Percentiles rank a stretch among this genome's conserved stretches.
phyloP scores from a whole-genome alignment of 2,888 invertebrate genomes.

The Prenolepis imparis region DNA sequence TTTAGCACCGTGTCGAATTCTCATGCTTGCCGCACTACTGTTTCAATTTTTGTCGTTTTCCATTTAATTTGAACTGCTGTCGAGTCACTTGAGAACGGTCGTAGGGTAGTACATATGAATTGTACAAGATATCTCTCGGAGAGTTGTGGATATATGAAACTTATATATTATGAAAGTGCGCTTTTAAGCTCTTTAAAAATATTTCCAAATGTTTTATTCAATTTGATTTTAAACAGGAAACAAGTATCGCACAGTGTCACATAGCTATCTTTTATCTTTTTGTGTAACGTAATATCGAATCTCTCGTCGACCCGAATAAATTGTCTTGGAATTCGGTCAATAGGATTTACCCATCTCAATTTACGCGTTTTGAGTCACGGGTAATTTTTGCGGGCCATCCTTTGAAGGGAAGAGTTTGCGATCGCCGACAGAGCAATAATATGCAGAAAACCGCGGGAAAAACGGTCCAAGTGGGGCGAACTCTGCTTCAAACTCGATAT shows the following conservation, averaged over 20 bases:
- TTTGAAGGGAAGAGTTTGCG: conserved; percentile 45
- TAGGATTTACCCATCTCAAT: background rate
- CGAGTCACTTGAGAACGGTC: conserved; percentile 12
- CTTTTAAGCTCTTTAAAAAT: conserved; percentile 30
- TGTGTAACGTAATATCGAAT: conserved; percentile 12
- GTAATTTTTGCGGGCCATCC: conserved; percentile 29
- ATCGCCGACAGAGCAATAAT: conserved; percentile 49
- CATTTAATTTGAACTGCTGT: conserved; percentile 28
- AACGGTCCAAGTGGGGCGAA: conserved; percentile 25
- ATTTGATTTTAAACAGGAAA: background rate
- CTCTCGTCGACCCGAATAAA: conserved; percentile 9
- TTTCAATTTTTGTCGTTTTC: conserved; percentile 38
- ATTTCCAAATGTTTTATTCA: conserved; percentile 3
- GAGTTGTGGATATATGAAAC: background rate
- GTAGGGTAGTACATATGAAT: conserved; percentile 23
- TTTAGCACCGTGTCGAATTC: conserved; percentile 26
- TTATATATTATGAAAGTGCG: conserved; percentile 26
- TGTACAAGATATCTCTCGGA: conserved; percentile 16
- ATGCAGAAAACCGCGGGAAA: conserved; percentile 35
- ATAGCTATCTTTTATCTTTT: background rate
- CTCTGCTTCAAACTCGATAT: conserved; percentile 57
- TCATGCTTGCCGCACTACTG: background rate
- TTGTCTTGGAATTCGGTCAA: background rate
- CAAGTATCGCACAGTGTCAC: conserved; percentile 1
- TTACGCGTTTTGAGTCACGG: conserved; percentile 10